Conservation (phyloP, 1,140 invertebrate genomes). For the Penaeus indicus region DNA sequence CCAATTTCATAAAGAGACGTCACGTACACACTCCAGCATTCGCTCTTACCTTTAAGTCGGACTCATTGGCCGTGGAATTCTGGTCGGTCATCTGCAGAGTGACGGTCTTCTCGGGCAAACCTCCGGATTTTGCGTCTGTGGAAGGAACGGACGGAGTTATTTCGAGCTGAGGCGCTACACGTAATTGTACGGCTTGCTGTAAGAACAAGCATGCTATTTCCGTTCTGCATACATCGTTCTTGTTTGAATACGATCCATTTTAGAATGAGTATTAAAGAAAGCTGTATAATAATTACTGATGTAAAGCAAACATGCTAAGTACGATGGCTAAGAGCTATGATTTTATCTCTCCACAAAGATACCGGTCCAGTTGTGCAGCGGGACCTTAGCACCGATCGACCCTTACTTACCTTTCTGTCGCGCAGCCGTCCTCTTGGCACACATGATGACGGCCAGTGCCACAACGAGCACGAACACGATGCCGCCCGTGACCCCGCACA, state of each 20-base stretch:
- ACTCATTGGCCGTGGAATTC: slow-evolving; percentile 58
- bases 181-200: too few relatives aligned
- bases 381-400: neutral
- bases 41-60: slow-evolving; percentile 61
- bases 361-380: neutral
- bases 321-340: too few relatives aligned
- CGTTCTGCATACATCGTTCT: too few relatives aligned
- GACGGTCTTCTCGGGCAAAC: slow-evolving; percentile 56
- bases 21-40: too few relatives aligned
- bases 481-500: slow-evolving; percentile 61
- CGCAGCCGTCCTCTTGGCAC: slow-evolving; percentile 53
- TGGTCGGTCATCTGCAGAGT: slow-evolving; percentile 56
- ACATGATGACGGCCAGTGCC: slow-evolving; percentile 63
- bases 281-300: too few relatives aligned
- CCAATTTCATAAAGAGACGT: too few relatives aligned
- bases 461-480: slow-evolving; percentile 62
- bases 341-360: too few relatives aligned
- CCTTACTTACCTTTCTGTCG: slow-evolving; percentile 62
- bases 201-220: too few relatives aligned
- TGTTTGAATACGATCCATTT: too few relatives aligned
- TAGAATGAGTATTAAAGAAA: too few relatives aligned
- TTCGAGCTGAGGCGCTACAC: neutral
- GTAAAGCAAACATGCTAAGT: too few relatives aligned
- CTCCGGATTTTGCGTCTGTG: slow-evolving; percentile 51
- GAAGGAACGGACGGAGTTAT: neutral